These are phyloP conservation scores for human (Homo sapiens) DNA, from an alignment of 2,113 vertebrate species.

Conservation along the genomic window DNA sequence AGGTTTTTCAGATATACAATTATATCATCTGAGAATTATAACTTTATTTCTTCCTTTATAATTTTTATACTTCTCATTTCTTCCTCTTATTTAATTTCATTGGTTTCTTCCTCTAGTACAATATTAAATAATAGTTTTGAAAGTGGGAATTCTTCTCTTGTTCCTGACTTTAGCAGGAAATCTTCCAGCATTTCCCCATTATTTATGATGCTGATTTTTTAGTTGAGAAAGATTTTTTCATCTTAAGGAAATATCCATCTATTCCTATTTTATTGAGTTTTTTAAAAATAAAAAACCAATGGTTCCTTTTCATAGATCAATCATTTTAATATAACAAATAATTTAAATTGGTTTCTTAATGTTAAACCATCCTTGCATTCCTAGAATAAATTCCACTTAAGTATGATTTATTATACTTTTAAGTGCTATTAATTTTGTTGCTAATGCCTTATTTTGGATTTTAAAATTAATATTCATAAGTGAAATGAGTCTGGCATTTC, in stretches of 20 bases:
- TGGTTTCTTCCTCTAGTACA: not conserved
- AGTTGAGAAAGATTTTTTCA: not conserved
- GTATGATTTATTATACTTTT: not conserved
- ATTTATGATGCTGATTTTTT: not conserved
- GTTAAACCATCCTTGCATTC: constrained; percentile 50
- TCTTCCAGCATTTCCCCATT: not conserved
- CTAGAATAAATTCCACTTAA: constrained; percentile 24
- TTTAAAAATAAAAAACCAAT: not conserved
- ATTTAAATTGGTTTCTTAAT: constrained; percentile 19
- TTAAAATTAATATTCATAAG: not conserved
- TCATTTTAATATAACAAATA: not conserved
- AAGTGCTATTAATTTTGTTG: constrained; percentile 5
- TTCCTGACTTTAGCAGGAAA: not conserved
- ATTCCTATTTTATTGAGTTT: not conserved
- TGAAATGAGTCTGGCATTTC: constrained; percentile 13
- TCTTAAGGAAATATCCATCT: not conserved
- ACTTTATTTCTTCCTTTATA: constrained; percentile 37
- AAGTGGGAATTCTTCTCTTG: not conserved
- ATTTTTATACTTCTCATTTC: constrained; percentile 36
- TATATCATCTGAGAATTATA: not conserved
- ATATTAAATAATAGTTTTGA: not conserved
- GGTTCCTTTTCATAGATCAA: not conserved
- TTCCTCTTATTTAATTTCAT: not conserved
- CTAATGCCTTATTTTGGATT: constrained; percentile 41
- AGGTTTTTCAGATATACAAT: not conserved